A percentile compares a stretch with the other conserved stretches of the same genome.
Conservation (phyloP, 2,797 vertebrate genomes). For the Chelidonichthys spinosus region DNA sequence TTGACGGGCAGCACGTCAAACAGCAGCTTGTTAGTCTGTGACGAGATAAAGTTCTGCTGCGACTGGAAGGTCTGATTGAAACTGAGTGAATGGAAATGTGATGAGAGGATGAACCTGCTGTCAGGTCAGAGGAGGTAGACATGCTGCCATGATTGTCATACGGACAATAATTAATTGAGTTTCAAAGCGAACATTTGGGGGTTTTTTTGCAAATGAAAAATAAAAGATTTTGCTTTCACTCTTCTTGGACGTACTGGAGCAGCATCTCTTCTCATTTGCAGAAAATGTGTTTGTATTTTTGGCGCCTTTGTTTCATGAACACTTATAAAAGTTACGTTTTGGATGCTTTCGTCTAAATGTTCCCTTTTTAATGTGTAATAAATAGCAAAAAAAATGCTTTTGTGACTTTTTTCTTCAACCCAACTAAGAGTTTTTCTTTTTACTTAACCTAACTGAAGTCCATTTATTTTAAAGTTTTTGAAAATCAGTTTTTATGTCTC, state of each 20-base stretch:
- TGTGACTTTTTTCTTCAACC: no score
- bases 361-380: no score
- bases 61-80: constrained; percentile 36
- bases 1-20: constrained; percentile 56
- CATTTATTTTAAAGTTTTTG: no score
- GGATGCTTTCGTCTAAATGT: no score
- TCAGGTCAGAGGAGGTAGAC: background rate
- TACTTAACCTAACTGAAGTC: no score
- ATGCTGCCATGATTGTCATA: background rate
- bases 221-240: background rate
- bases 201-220: background rate
- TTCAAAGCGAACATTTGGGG: background rate
- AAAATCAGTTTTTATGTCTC: no score
- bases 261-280: background rate
- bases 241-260: background rate
- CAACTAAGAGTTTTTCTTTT: no score
- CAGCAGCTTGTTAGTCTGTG: constrained; percentile 12
- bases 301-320: no score
- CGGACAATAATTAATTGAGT: no score
- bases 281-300: no score
- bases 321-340: no score
- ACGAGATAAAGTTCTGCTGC: constrained; percentile 16
- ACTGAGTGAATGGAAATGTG: constrained; percentile 25
- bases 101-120: constrained; percentile 3
- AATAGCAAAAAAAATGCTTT: no score